phyloP scores from a whole-genome alignment of 2,888 invertebrate genomes.

The Drosophila trichaetosa region DNA sequence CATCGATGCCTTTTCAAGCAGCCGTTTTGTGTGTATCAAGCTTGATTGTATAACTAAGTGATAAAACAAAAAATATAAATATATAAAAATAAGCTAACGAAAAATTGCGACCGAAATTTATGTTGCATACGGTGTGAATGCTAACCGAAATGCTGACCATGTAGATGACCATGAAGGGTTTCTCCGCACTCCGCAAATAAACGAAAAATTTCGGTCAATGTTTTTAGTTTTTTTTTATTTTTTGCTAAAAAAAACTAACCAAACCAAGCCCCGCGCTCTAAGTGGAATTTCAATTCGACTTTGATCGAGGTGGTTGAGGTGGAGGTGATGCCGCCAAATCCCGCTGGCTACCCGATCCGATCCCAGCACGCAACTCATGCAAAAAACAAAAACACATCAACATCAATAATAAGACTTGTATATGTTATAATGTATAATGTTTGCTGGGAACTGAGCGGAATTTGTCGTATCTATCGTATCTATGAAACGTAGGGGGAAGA shows the following conservation, averaged over 20 bases:
- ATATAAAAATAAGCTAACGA: slow-evolving; percentile 34
- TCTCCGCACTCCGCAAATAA: slow-evolving; percentile 46
- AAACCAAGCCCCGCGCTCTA: slow-evolving; percentile 49
- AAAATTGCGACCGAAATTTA: slow-evolving; percentile 83
- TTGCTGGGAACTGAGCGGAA: slow-evolving; percentile 72
- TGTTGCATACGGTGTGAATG: slow-evolving; percentile 51
- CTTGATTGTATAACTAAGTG: slow-evolving; percentile 60
- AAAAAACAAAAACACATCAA: slow-evolving; percentile 11
- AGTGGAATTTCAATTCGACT: slow-evolving; percentile 62
- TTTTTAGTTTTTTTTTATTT: slow-evolving; percentile 64
- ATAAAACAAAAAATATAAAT: not conserved
- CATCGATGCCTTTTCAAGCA: slow-evolving; percentile 55
- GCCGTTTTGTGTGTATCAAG: slow-evolving; percentile 79
- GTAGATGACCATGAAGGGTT: slow-evolving; percentile 19
- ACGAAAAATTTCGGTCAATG: slow-evolving; percentile 80
- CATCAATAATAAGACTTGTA: slow-evolving; percentile 18
- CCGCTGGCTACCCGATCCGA: slow-evolving; percentile 56
- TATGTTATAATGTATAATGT: slow-evolving; percentile 44
- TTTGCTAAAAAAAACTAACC: slow-evolving; percentile 36
- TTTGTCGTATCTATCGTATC: slow-evolving; percentile 34
- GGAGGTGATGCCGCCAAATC: slow-evolving; percentile 29
- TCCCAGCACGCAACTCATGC: slow-evolving; percentile 72
- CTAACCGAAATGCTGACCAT: slow-evolving; percentile 35
- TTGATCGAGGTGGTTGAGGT: slow-evolving; percentile 24
- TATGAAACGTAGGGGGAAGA: slow-evolving; percentile 67